Evolutionary conservation across 2,888 invertebrate species (phyloP).

Genomic region (Spisula solida): DNA sequence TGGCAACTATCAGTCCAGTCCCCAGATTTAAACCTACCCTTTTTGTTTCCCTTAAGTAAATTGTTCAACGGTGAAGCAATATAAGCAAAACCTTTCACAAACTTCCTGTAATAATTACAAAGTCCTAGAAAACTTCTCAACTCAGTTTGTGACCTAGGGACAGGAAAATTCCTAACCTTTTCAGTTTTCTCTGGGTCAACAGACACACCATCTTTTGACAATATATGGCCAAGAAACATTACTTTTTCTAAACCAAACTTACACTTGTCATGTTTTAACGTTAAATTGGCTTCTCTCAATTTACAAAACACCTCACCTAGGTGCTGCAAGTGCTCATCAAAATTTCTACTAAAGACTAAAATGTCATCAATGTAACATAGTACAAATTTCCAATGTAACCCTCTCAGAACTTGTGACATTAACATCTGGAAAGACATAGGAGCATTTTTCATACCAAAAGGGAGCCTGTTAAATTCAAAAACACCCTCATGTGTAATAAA

Average conservation of each 20-base stretch:
- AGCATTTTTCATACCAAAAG: slow-evolving; percentile 65
- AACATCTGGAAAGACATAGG: slow-evolving; percentile 64
- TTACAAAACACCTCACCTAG: slow-evolving; percentile 52
- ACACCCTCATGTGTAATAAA: slow-evolving; percentile 66
- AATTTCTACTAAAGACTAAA: slow-evolving; percentile 64
- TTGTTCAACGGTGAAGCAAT: slow-evolving; percentile 81
- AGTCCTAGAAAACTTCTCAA: slow-evolving; percentile 65
- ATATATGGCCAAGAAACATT: slow-evolving; percentile 69
- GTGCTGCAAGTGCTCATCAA: slow-evolving; percentile 67
- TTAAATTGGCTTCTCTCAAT: slow-evolving; percentile 49
- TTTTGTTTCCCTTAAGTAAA: slow-evolving; percentile 77
- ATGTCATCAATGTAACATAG: slow-evolving; percentile 75
- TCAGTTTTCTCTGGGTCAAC: slow-evolving; percentile 62
- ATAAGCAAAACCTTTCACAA: slow-evolving; percentile 80
- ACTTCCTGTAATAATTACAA: slow-evolving; percentile 85
- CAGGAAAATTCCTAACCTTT: slow-evolving; percentile 60
- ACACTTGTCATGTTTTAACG: slow-evolving; percentile 63
- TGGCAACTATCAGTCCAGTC: slow-evolving; percentile 80
- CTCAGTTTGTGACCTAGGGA: slow-evolving; percentile 62
- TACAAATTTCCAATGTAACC: slow-evolving; percentile 71
- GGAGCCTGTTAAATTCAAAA: slow-evolving; percentile 58
- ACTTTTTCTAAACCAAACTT: slow-evolving; percentile 66
- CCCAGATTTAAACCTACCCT: slow-evolving; percentile 70
- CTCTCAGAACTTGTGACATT: slow-evolving; percentile 67
- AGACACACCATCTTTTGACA: slow-evolving; percentile 67